Evolutionary conservation across 35 echinoderm and acorn worm genomes (phyloP), one percentile per base, ranked within the genome.

Genomic region (Eucidaris tribuloides): DNA sequence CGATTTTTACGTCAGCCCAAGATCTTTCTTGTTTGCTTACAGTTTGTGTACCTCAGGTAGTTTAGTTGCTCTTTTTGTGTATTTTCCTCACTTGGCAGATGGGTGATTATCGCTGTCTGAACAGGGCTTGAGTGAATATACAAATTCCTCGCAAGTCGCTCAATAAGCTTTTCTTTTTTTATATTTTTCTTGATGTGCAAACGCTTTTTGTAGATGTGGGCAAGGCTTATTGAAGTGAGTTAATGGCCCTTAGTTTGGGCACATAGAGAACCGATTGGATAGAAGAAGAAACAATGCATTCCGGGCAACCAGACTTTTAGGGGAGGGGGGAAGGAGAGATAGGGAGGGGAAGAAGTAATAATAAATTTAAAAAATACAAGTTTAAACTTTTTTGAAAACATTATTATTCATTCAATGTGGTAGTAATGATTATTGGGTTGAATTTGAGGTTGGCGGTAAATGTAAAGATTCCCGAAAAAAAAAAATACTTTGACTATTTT

Each of bases 401-500:
- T 30, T 34, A 46, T 80, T 27, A 23, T 35, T 42, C n/a, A 78
- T 15, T 50, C 38, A 27, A n/a, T n/a, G n/a, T n/a, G n/a, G n/a
- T n/a, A n/a, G 3, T 34, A 80, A 80, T 80, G 49, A 35, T 48
- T 50, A 46, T 50, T 42, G 71, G 62, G 71, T 44, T 70, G 42
- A 71, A 39, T 30, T 45, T 64, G 31, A 45, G 78, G 74, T 71
- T 71, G 64, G 80, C 43, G 77, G n/a, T n/a, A n/a, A n/a, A n/a
- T n/a, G n/a, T n/a, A n/a, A n/a, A n/a, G n/a, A n/a, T n/a, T n/a
- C n/a, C n/a, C n/a, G n/a, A n/a, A n/a, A n/a, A n/a, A n/a, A n/a
- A 83, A 36, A 81, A 60, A 83, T 36, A 62, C 62, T 59, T 57
- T 56, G 80, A 28, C 80, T 64, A 64, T 83, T 64, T 83, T 83